phyloP scores from a whole-genome alignment of 2,113 vertebrate species.

The Typhlomys cinereus region DNA sequence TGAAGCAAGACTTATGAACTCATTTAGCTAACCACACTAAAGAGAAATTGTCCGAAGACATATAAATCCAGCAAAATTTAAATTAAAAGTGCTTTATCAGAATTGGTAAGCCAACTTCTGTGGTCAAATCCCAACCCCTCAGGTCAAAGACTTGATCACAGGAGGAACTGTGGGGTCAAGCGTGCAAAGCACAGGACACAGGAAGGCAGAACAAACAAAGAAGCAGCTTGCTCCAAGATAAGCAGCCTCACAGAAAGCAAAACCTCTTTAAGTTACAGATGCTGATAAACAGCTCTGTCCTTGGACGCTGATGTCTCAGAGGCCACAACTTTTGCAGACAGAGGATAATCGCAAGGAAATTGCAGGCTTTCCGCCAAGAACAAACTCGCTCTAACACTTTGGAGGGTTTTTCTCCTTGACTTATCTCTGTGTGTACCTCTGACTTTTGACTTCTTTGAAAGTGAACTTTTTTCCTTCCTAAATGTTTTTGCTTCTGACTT shows the following conservation, averaged over 20 bases:
- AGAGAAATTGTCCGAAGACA: neutral
- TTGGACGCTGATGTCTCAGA: neutral
- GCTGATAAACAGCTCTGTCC: neutral
- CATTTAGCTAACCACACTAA: conserved; percentile 25
- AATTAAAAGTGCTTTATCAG: neutral
- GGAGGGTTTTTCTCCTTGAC: neutral
- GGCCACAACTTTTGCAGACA: neutral
- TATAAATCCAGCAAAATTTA: conserved; percentile 8
- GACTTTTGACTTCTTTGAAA: conserved; percentile 9
- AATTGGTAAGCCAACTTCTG: conserved; percentile 41
- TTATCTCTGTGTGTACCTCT: neutral
- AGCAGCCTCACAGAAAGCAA: neutral
- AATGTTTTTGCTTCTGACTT: conserved; percentile 43
- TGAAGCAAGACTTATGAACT: neutral
- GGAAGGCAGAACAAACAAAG: neutral
- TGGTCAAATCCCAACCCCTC: neutral
- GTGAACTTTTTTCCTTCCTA: conserved; percentile 36
- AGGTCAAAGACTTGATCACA: neutral
- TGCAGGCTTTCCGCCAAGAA: neutral
- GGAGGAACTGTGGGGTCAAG: neutral
- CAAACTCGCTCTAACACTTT: conserved; percentile 9
- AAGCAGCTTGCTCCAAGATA: conserved; percentile 9
- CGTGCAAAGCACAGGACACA: neutral
- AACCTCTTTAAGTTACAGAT: conserved; percentile 21
- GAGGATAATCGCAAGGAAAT: neutral